Conservation (phyloP, 2,888 invertebrate species). For the Lacanobia wlatinum region DNA sequence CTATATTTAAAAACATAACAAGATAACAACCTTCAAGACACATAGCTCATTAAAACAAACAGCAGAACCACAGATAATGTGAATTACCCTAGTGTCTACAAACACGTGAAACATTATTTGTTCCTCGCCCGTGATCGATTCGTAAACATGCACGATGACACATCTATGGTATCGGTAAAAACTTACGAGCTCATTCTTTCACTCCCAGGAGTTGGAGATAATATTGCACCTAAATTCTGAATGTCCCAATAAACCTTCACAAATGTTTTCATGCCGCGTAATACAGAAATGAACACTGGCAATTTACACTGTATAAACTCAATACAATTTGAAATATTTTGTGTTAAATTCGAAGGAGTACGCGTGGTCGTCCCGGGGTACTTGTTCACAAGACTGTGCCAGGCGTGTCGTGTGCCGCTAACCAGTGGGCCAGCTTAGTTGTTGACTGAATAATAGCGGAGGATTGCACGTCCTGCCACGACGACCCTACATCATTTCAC, state of each 20-base stretch:
- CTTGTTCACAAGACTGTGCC: slow-evolving; percentile 42
- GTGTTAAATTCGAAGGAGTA: slow-evolving; percentile 7
- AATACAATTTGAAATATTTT: neutral
- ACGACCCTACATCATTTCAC: slow-evolving; percentile 79
- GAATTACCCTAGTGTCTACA: slow-evolving; percentile 39
- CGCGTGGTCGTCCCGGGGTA: slow-evolving; percentile 30
- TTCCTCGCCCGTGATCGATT: slow-evolving; percentile 49
- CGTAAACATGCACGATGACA: slow-evolving; percentile 54
- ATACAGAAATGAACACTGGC: slow-evolving; percentile 32
- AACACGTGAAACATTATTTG: slow-evolving; percentile 53
- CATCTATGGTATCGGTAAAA: slow-evolving; percentile 9
- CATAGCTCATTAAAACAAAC: slow-evolving; percentile 45
- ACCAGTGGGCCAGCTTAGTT: slow-evolving; percentile 73
- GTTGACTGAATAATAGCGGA: slow-evolving; percentile 81
- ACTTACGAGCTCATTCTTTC: slow-evolving; percentile 77
- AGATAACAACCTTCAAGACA: slow-evolving; percentile 37
- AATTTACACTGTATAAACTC: slow-evolving; percentile 29
- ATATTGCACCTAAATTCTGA: slow-evolving; percentile 44
- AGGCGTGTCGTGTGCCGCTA: slow-evolving; percentile 70
- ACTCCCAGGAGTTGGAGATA: slow-evolving; percentile 58
- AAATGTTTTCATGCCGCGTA: slow-evolving; percentile 76
- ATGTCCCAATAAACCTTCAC: slow-evolving; percentile 54
- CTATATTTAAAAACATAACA: neutral
- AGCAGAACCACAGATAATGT: slow-evolving; percentile 45
- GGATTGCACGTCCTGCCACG: slow-evolving; percentile 82